These are phyloP conservation scores for Actinemys pallida DNA, from an alignment of 2,113 vertebrate genomes.

Conservation along the genomic window DNA sequence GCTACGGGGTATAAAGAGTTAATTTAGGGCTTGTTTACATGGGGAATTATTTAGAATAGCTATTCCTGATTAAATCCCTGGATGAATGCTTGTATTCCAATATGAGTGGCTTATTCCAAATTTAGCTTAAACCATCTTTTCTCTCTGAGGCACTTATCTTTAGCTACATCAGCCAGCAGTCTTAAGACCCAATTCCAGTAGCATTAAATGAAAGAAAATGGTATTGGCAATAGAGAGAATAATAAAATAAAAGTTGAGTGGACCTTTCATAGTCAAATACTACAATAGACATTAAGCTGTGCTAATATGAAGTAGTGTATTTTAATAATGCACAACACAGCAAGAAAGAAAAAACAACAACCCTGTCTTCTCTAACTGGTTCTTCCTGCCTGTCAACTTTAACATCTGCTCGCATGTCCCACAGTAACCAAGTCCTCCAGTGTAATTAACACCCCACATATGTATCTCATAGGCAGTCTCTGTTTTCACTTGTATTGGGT, in stretches of 20 bases:
- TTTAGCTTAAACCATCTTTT: background rate
- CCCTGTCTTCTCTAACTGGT: background rate
- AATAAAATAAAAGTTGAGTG: slow-evolving; percentile 8
- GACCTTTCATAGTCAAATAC: background rate
- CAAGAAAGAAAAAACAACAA: background rate
- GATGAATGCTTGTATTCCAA: background rate
- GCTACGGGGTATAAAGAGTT: background rate
- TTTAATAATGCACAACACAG: background rate
- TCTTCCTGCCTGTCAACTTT: background rate
- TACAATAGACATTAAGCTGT: slow-evolving; percentile 13
- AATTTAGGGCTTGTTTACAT: background rate
- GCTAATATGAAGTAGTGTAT: background rate
- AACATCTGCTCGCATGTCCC: background rate
- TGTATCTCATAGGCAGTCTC: background rate
- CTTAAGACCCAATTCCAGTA: background rate
- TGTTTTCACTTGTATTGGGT: background rate
- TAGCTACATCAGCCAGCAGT: background rate
- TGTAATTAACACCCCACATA: background rate
- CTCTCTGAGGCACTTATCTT: background rate
- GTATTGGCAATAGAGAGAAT: background rate
- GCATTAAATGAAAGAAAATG: background rate
- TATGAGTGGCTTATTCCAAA: background rate
- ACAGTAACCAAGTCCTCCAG: background rate
- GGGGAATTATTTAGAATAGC: background rate
- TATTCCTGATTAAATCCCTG: background rate